Conservation (phyloP, 1,140 invertebrate genomes). For the Anagrus nilaparvatae region DNA sequence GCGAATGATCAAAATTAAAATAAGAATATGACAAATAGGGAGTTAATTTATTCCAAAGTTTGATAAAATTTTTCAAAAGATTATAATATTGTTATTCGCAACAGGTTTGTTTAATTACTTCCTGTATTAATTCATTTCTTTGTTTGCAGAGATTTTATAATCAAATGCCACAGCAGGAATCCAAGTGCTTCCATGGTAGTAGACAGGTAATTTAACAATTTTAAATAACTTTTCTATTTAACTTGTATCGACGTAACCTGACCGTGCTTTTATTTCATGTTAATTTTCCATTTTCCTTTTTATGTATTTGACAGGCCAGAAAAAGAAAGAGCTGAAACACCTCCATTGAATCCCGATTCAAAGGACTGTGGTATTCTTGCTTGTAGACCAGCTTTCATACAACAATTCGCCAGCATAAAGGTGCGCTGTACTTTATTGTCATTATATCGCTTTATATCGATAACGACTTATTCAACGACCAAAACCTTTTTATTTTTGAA, state of each 20-base stretch:
- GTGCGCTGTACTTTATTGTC: slow-evolving; percentile 35
- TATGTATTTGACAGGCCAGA: slow-evolving; percentile 40
- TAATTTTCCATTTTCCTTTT: slow-evolving; percentile 12
- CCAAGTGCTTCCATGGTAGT: slow-evolving; percentile 59
- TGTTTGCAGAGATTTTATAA: slow-evolving; percentile 44
- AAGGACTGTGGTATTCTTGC: slow-evolving; percentile 74
- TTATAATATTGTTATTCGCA: no score
- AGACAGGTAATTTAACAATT: slow-evolving; percentile 48
- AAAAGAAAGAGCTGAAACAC: slow-evolving; percentile 49
- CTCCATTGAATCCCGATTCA: slow-evolving; percentile 52
- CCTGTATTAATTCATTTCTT: slow-evolving; percentile 22
- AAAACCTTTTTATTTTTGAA: no score
- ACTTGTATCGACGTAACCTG: neutral
- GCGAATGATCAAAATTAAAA: no score
- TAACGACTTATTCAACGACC: no score
- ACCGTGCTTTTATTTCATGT: slow-evolving; percentile 6
- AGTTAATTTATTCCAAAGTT: no score
- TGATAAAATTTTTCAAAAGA: slow-evolving; percentile 10
- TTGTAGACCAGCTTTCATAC: slow-evolving; percentile 69
- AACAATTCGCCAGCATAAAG: slow-evolving; percentile 76
- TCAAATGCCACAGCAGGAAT: slow-evolving; percentile 70
- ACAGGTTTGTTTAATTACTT: no score
- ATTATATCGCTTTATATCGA: slow-evolving; percentile 1
- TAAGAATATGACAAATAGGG: no score
- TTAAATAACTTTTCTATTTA: neutral